Evolutionary conservation across 2,797 vertebrate genomes (phyloP), one percentile per base, ranked within the genome.

Genomic region (Myoxocephalus aenaeus): DNA sequence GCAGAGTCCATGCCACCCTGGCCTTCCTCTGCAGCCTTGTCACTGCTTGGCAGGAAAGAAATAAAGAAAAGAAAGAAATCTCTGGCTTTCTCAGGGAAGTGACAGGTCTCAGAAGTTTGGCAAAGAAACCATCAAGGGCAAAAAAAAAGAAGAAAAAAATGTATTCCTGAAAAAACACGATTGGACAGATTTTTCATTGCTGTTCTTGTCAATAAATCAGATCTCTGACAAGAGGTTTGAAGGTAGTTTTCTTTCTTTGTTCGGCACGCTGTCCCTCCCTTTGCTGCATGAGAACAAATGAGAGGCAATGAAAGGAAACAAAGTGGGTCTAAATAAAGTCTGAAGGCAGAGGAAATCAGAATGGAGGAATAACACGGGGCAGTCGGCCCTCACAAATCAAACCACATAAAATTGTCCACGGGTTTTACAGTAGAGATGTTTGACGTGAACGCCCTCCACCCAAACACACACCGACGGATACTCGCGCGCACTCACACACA

Each of bases 281-380:
- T 59, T 72, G 13, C 36, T 14, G 34, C 58, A 59, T 62, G 61
- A 77, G 80, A 89, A 83, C 73, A 89, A 89, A 87, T 84, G 70
- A 85, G 67, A 73, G 27, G 58, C 71, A 79, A 70, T 67, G 67
- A 65, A 57, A 61, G 69, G 42, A 80, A 85, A 78, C 25, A 3
- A 58, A 75, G 34, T 46, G 57, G 20, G 51, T 77, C 77, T 84
- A 84, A 86, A 89, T 77, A 81, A 72, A 78, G 65, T 88, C 81
- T 84, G 88, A 92, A 85, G 86, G 73, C 68, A 75, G 85, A 81
- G 87, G 83, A 91, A 90, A 85, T 90, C 78, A 79, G 79, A 70
- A 80, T 7, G 59, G 25, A 83, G 81, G 72, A 84, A 80, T 77
- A 88, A 87, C 76, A 77, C 66, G 0, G 73, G 61, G 58, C 69